Conservation (phyloP, 2,797 vertebrate species). For the Allobates femoralis region DNA sequence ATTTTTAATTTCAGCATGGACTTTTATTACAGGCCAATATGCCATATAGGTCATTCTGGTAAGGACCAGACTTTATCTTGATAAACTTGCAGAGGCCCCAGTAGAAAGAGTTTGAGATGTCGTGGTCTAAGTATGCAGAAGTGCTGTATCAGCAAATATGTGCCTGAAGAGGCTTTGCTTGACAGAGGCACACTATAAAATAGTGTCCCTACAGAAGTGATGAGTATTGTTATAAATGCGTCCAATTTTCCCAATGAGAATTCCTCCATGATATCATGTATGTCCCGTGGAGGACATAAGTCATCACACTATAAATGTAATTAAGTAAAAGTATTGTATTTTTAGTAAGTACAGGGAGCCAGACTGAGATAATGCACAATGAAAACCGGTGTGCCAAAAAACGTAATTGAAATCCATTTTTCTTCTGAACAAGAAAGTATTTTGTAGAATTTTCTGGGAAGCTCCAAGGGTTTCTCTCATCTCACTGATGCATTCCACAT, state of each 20-base stretch:
- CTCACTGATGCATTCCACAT: conserved; percentile 47
- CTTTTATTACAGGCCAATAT: no score
- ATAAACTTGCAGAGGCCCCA: no score
- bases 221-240: background rate
- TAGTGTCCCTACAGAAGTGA: background rate
- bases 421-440: conserved; percentile 39
- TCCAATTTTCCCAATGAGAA: background rate
- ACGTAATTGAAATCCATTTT: conserved; percentile 47
- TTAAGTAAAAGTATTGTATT: background rate
- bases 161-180: background rate
- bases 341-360: background rate
- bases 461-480: background rate
- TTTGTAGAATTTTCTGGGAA: conserved; percentile 18
- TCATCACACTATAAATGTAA: background rate
- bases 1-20: no score
- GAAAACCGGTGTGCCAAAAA: conserved; percentile 37
- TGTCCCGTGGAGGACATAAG: background rate
- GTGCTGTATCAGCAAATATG: background rate
- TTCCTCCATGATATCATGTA: background rate
- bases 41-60: no score
- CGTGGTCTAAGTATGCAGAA: no score
- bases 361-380: background rate
- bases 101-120: no score
- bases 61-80: no score
- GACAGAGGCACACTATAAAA: background rate